Percentiles rank a stretch among this genome's conserved stretches.
Evolutionary conservation across 2,113 vertebrate species (phyloP).

Genomic region (Ochotona princeps): DNA sequence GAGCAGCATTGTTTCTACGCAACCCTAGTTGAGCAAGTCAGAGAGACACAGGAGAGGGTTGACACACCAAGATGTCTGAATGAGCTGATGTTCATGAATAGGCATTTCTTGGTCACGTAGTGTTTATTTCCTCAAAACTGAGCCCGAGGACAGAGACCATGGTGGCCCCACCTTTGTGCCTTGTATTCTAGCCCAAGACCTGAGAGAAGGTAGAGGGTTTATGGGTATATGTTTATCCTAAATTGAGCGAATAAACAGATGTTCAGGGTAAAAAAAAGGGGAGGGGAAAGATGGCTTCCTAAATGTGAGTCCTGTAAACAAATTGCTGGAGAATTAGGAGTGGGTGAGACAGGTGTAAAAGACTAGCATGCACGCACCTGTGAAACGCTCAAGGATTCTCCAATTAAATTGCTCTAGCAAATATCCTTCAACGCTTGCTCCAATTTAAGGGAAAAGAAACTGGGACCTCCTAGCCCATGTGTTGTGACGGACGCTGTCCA

Average conservation of each 20-base stretch:
- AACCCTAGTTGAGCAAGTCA: not conserved
- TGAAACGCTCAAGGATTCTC: not conserved
- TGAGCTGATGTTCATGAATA: not conserved
- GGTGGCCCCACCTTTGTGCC: not conserved
- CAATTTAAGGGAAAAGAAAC: not conserved
- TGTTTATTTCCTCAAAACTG: not conserved
- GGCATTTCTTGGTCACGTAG: not conserved
- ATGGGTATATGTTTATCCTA: not conserved
- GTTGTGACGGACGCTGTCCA: not conserved
- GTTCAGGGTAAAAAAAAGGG: not conserved
- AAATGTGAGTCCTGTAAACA: constrained; percentile 41
- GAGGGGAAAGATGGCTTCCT: not conserved
- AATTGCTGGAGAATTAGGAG: constrained; percentile 4
- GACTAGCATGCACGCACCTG: not conserved
- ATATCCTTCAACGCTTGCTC: not conserved
- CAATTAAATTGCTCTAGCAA: not conserved
- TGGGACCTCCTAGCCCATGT: not conserved
- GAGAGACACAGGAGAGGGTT: not conserved
- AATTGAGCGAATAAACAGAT: not conserved
- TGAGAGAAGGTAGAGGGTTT: not conserved
- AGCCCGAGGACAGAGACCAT: not conserved
- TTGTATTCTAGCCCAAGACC: not conserved
- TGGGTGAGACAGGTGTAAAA: not conserved
- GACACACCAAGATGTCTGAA: not conserved
- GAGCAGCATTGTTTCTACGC: not conserved